Evolutionary conservation across 2,797 vertebrate genomes (phyloP), one percentile per base, ranked within the genome.

Genomic region (Alfaro cultratus): DNA sequence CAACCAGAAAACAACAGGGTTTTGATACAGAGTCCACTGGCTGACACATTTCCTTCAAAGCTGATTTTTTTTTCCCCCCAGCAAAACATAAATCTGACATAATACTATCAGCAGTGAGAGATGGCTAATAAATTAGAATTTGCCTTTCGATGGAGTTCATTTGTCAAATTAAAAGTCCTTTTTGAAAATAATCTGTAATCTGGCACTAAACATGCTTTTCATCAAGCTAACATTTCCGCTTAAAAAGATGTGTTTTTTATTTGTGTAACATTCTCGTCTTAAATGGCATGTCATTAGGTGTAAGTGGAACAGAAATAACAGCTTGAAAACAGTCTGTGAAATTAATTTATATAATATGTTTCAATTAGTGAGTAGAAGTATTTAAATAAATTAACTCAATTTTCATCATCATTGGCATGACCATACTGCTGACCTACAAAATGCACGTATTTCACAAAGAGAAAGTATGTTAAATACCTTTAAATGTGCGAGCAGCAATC

Each of bases 1-100:
- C 73, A 0, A 57, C 47, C 11, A 55, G 74, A 83, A 47, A 80
- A 82, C 76, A 85, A 74, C 15, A 34, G 74, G 67, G 73, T 43
- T 73, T 77, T 85, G 18, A 78, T 70, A 16, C 45, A 43, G 47
- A 74, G 64, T 80, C 49, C 53, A 1, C 2, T 31, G 2, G 3
- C 75, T 47, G n/a, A 16, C 64, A 53, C 26, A 46, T 36, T 60
- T 43, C n/a, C 45, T 39, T 71, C 29, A 4, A 11, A 82, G 45
- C 51, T 46, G 13, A n/a, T 5, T 43, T 26, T 70, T 12, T 13
- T 36, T 8, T 2, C 1, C 4, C 12, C 29, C 5, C 23, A 70
- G 5, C 23, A 43, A 43, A 41, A 41, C 10, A 43, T 43, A 43
- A 70, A 43, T 70, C 62, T 67, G 34, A 23, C 18, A 6, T 12